phyloP scores from a whole-genome alignment of 2,888 invertebrate species.

The Parnassius smintheus region DNA sequence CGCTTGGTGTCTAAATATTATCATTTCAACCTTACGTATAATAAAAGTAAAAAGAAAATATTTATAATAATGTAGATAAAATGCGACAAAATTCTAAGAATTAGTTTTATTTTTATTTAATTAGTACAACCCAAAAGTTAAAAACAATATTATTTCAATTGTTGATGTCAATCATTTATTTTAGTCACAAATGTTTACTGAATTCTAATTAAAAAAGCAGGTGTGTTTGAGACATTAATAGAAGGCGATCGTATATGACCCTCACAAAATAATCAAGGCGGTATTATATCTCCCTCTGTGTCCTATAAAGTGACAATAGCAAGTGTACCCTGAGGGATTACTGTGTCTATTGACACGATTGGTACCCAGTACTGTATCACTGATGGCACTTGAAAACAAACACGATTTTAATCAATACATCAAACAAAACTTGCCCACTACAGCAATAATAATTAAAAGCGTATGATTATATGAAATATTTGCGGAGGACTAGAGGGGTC shows the following conservation, averaged over 20 bases:
- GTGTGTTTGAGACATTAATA: too few species aligned
- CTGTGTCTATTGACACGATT: constrained; percentile 58
- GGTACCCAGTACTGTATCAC: constrained; percentile 39
- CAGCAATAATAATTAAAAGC: constrained; percentile 80
- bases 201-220: too few species aligned
- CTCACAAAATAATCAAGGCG: constrained; percentile 30
- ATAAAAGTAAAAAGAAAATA: too few species aligned
- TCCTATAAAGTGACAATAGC: constrained; percentile 36
- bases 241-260: constrained; percentile 36
- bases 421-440: constrained; percentile 76
- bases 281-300: constrained; percentile 25
- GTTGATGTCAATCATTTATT: too few species aligned
- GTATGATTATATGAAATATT: constrained; percentile 79
- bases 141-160: too few species aligned
- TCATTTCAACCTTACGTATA: too few species aligned
- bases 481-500: constrained; percentile 71
- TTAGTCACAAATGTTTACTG: too few species aligned
- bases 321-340: constrained; percentile 45
- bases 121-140: too few species aligned
- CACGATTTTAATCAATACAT: constrained; percentile 79
- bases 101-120: too few species aligned
- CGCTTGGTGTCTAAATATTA: too few species aligned
- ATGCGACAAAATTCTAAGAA: too few species aligned
- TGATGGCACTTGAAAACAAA: constrained; percentile 71
- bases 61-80: too few species aligned